Conservation (phyloP, 2,113 vertebrate species). For the Zingel zingel region DNA sequence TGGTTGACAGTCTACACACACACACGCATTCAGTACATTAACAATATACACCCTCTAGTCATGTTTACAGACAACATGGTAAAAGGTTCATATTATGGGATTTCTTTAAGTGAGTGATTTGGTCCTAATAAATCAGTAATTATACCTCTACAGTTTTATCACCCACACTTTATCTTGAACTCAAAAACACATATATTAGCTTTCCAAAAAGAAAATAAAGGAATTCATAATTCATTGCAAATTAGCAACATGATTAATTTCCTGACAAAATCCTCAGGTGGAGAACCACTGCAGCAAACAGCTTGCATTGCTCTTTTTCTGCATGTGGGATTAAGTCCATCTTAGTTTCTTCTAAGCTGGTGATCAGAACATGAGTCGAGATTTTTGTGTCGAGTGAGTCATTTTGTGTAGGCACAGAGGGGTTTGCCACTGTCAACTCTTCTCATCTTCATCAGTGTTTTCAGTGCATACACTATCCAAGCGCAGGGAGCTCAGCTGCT, state of each 20-base stretch:
- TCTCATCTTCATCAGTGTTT: constrained; percentile 58
- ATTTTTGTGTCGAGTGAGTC: neutral
- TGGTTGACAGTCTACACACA: constrained; percentile 1
- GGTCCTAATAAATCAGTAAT: constrained; percentile 20
- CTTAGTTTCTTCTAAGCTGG: constrained; percentile 16
- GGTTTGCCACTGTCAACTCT: constrained; percentile 71
- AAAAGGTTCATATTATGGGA: constrained; percentile 47
- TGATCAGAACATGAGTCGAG: neutral
- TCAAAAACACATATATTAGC: constrained; percentile 20
- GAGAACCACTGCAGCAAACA: constrained; percentile 1
- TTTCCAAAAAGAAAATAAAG: neutral
- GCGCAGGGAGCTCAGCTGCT: constrained; percentile 63
- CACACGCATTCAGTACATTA: neutral
- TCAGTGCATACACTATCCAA: constrained; percentile 67
- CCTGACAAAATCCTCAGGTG: constrained; percentile 12
- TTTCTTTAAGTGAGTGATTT: constrained; percentile 29
- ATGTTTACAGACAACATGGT: constrained; percentile 2
- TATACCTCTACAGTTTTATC: neutral
- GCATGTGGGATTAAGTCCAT: neutral
- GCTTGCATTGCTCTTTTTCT: neutral
- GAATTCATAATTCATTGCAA: constrained; percentile 14
- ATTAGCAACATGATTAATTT: constrained; percentile 8
- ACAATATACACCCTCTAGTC: neutral
- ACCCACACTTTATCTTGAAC: neutral
- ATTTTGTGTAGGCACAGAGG: constrained; percentile 25